Conservation (phyloP, 2,888 invertebrate species). For the Orthonevra nobilis region DNA sequence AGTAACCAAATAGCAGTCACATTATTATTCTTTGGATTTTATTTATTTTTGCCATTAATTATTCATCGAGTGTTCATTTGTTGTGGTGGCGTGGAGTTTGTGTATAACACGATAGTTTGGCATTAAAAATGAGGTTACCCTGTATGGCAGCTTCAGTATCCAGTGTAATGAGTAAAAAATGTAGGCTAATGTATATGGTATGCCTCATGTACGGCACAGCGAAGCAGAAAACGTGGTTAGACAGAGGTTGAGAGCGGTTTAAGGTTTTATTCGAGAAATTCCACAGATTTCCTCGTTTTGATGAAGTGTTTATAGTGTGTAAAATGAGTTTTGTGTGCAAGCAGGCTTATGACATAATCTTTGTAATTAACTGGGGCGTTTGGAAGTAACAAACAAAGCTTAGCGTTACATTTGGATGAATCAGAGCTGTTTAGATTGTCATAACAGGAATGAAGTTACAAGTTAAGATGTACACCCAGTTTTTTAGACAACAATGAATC, state of each 20-base stretch:
- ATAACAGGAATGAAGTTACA: too few species aligned
- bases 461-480: too few species aligned
- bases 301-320: constrained; percentile 9
- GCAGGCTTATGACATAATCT: constrained; percentile 18
- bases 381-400: too few species aligned
- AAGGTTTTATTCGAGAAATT: constrained; percentile 7
- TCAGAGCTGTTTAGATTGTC: neutral
- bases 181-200: constrained; percentile 23
- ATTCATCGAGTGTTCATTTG: constrained; percentile 49
- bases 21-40: constrained; percentile 8
- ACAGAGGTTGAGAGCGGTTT: neutral
- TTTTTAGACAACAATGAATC: too few species aligned
- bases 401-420: neutral
- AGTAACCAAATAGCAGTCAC: constrained; percentile 13
- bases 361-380: constrained; percentile 11
- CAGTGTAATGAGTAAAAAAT: constrained; percentile 2
- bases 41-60: constrained; percentile 45
- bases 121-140: constrained; percentile 28
- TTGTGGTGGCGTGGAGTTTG: constrained; percentile 1
- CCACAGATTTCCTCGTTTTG: constrained; percentile 26
- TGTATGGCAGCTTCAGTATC: constrained; percentile 6
- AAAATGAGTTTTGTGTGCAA: constrained; percentile 1
- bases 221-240: constrained; percentile 14
- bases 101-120: constrained; percentile 38
- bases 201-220: constrained; percentile 4